phyloP scores from a whole-genome alignment of 2,797 vertebrate genomes.

The Gambusia yucatana region DNA sequence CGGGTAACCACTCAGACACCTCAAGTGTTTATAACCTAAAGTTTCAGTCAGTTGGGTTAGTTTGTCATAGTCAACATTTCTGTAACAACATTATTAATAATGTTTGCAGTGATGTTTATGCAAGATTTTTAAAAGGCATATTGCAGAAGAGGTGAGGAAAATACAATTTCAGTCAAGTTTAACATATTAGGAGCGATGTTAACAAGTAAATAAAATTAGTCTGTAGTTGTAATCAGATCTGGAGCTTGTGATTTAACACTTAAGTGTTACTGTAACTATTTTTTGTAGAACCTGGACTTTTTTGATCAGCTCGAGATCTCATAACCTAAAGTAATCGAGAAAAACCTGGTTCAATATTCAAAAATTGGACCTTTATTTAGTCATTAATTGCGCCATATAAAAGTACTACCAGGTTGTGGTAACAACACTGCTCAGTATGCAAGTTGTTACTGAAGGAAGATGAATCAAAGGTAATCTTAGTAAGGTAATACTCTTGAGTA shows the following conservation, averaged over 20 bases:
- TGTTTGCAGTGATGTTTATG: neutral
- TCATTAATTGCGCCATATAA: neutral
- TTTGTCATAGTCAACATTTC: neutral
- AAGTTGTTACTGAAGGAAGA: neutral
- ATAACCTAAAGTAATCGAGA: neutral
- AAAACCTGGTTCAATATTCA: neutral
- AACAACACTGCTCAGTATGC: neutral
- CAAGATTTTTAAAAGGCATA: neutral
- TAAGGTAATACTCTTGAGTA: too few relatives aligned
- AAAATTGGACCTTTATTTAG: neutral
- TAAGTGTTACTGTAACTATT: neutral
- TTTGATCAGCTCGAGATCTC: neutral
- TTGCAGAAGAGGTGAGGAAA: neutral
- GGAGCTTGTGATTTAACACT: neutral
- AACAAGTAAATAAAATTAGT: neutral
- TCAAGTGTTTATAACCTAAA: neutral
- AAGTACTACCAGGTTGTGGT: neutral
- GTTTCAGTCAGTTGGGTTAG: neutral
- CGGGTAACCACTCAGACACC: neutral
- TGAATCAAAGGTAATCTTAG: neutral
- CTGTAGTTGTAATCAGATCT: neutral
- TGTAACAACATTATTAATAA: neutral
- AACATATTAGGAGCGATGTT: neutral
- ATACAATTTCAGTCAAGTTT: neutral
- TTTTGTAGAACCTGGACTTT: neutral